Conservation (phyloP, 2,888 invertebrate genomes). For the Cantharis nigra region DNA sequence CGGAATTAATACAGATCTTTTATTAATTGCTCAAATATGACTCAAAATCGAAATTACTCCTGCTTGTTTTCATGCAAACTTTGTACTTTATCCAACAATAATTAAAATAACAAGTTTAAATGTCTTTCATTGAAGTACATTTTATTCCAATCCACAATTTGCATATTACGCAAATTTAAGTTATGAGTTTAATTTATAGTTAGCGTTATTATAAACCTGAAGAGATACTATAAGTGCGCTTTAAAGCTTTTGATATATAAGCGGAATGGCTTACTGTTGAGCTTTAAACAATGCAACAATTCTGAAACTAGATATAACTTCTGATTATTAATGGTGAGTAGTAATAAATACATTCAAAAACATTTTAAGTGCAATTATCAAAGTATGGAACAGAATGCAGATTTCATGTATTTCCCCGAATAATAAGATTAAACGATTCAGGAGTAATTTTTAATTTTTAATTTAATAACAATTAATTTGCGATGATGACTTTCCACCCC, state of each 20-base stretch:
- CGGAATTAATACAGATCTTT: not conserved
- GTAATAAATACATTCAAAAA: not conserved
- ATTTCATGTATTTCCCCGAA: too few relatives aligned
- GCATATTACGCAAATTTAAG: conserved; percentile 1
- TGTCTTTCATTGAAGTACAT: not conserved
- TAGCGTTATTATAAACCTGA: not conserved
- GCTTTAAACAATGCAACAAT: not conserved
- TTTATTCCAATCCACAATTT: not conserved
- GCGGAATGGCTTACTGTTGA: not conserved
- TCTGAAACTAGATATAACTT: not conserved
- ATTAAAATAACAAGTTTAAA: not conserved
- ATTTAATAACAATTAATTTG: too few relatives aligned
- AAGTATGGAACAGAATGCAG: not conserved
- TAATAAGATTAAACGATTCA: too few relatives aligned
- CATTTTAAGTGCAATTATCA: not conserved
- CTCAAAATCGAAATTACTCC: not conserved
- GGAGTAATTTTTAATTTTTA: too few relatives aligned
- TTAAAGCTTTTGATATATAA: conserved; percentile 1
- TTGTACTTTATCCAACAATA: not conserved
- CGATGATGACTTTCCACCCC: too few relatives aligned
- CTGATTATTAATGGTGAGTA: not conserved
- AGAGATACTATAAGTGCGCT: not conserved
- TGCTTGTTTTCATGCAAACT: not conserved
- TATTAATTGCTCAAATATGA: not conserved
- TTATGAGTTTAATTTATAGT: not conserved